These are phyloP conservation scores for Scalopus aquaticus DNA, from an alignment of 2,113 vertebrate species.

Conservation along the genomic window DNA sequence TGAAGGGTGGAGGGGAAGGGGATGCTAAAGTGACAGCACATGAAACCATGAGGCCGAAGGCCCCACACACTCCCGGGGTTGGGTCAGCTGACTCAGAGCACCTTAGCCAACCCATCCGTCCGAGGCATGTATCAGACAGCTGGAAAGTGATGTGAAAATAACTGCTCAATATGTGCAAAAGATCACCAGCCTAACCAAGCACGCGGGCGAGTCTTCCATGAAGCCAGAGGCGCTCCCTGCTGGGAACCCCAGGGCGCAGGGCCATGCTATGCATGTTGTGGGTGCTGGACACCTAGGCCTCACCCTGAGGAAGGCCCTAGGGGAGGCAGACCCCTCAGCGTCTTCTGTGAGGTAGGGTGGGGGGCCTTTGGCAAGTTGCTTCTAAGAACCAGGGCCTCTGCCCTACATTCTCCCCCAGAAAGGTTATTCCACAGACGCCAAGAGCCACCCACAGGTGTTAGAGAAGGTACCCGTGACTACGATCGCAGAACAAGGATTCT, in stretches of 20 bases:
- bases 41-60: not conserved
- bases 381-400: not conserved
- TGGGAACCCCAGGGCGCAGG: not conserved
- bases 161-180: not conserved
- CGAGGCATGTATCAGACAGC: not conserved
- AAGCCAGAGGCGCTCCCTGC: not conserved
- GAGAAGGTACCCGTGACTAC: not conserved
- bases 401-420: too few relatives aligned
- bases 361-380: not conserved
- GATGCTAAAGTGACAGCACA: not conserved
- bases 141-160: constrained; percentile 40
- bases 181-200: not conserved
- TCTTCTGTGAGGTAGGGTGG: not conserved
- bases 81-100: not conserved
- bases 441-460: not conserved
- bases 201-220: not conserved
- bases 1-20: not conserved
- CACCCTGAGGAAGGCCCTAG: not conserved
- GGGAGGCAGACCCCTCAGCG: not conserved
- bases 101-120: not conserved
- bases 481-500: not conserved
- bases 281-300: not conserved
- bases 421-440: not conserved
- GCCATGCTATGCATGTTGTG: not conserved
- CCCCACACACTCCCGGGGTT: not conserved